Percentiles rank a stretch among this genome's conserved stretches.
Conservation (phyloP, 1,140 invertebrate species). For the Conus ventricosus region DNA sequence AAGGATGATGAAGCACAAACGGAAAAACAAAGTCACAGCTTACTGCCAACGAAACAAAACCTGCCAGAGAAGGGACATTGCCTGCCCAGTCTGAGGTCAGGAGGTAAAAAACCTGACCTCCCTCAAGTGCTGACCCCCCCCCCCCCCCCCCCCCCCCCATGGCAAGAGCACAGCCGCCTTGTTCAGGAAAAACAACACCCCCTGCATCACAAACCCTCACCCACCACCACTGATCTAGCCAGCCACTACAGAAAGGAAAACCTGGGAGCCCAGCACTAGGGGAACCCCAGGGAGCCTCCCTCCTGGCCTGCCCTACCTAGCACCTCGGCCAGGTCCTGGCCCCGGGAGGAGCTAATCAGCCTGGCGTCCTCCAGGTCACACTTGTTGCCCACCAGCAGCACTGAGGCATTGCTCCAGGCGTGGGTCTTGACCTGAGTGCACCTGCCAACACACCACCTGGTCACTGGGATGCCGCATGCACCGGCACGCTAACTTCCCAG, state of each 20-base stretch:
- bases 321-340: slow-evolving; percentile 95
- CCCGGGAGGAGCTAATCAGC: slow-evolving; percentile 95
- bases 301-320: slow-evolving; percentile 78
- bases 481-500: too few species aligned
- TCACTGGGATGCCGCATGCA: neutral
- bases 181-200: neutral
- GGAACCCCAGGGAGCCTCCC: too few species aligned
- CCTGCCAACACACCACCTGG: slow-evolving; percentile 45
- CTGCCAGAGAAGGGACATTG: too few species aligned
- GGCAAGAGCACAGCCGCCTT: too few species aligned
- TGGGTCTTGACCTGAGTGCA: slow-evolving; percentile 97
- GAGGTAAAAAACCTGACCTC: too few species aligned
- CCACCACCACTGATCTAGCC: neutral
- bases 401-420: slow-evolving; percentile 99
- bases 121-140: too few species aligned
- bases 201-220: neutral
- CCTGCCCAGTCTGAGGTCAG: too few species aligned
- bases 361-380: slow-evolving; percentile 99
- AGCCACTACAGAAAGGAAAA: neutral
- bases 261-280: neutral
- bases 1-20: too few species aligned
- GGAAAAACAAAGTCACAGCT: too few species aligned
- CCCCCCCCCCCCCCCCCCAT: too few species aligned
- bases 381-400: slow-evolving; percentile 97
- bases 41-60: too few species aligned